phyloP scores from a whole-genome alignment of 37 sponge, comb jelly and placozoan genomes.

The Lycopodina hypogea region DNA sequence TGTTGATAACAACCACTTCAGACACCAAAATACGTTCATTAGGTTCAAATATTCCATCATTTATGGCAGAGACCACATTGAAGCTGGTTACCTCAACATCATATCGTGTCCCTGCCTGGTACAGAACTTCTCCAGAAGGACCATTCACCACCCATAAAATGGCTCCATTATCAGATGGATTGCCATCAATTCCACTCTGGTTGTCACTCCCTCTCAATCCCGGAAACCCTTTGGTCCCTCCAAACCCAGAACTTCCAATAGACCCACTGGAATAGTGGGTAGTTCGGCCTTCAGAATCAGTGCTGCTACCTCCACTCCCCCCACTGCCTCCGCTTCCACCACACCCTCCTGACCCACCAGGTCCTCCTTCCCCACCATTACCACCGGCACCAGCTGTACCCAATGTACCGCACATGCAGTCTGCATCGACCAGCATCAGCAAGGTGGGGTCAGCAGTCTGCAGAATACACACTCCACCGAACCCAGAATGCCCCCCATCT shows the following conservation, averaged over 20 bases:
- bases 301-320: conserved; percentile 29
- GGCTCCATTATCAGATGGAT: conserved; percentile 44
- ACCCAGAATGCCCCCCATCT: conserved; percentile 62
- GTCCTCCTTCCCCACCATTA: conserved; percentile 53
- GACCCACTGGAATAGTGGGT: conserved; percentile 24
- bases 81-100: conserved; percentile 54
- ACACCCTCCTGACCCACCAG: conserved; percentile 52
- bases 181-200: conserved; percentile 38
- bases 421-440: conserved; percentile 66
- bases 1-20: conserved; percentile 45
- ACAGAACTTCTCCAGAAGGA: not conserved
- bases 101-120: conserved; percentile 40
- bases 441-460: conserved; percentile 44
- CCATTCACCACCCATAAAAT: conserved; percentile 57
- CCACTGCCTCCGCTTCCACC: conserved; percentile 58
- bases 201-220: conserved; percentile 52
- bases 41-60: conserved; percentile 86
- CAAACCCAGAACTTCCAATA: conserved; percentile 25
- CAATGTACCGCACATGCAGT: conserved; percentile 48
- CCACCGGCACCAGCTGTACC: conserved; percentile 54
- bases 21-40: conserved; percentile 70
- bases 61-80: conserved; percentile 55
- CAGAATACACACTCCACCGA: conserved; percentile 57
- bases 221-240: conserved; percentile 22
- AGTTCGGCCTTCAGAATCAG: conserved; percentile 30